phyloP scores from a whole-genome alignment of 2,888 invertebrate genomes.

The Halictus quadricinctus region DNA sequence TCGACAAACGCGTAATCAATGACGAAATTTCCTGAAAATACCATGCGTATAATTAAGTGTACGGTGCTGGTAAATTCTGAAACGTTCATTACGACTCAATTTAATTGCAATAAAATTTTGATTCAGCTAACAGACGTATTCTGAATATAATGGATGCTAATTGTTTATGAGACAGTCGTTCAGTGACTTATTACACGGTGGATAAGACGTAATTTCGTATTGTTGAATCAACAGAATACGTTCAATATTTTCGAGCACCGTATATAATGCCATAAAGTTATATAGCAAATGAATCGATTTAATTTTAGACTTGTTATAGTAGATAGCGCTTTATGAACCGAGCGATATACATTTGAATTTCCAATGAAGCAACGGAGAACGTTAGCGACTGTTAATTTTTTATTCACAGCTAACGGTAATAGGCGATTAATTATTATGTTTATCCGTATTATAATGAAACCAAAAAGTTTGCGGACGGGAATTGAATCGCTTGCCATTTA shows the following conservation, averaged over 20 bases:
- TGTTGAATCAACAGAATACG: too few relatives aligned
- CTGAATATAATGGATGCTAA: neutral
- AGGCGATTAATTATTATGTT: neutral
- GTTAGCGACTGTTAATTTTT: neutral
- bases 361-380: neutral
- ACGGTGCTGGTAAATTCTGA: neutral
- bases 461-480: neutral
- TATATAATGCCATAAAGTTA: neutral
- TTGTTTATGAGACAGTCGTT: neutral
- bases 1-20: neutral
- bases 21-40: neutral
- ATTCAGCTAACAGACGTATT: neutral
- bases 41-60: neutral
- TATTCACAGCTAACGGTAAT: neutral
- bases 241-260: neutral
- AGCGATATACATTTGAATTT: neutral
- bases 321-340: neutral
- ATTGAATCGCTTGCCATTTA: neutral
- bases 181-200: neutral
- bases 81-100: neutral
- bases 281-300: neutral
- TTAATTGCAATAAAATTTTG: neutral
- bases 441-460: neutral
- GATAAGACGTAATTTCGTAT: neutral
- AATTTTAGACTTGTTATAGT: neutral